A percentile compares a stretch with the other conserved stretches of the same genome.
These are phyloP conservation scores for Drosophila varians DNA, from an alignment of 1,140 invertebrate species.

Conservation along the genomic window DNA sequence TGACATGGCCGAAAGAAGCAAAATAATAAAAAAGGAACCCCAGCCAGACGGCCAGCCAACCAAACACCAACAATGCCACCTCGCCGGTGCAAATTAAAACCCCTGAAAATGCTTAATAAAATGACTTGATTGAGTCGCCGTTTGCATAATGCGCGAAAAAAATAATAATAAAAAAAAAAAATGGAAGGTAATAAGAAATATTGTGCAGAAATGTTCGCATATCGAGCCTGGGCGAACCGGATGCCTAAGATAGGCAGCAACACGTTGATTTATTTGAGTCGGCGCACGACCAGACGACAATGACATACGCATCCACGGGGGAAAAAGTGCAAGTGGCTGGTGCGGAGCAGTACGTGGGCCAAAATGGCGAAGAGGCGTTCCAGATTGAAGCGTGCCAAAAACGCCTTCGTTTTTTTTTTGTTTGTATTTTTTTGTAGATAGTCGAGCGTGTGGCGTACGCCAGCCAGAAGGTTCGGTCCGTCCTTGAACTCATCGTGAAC, in stretches of 20 bases:
- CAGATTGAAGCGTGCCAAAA: conserved; percentile 58
- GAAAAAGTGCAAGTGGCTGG: conserved; percentile 69
- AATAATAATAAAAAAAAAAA: conserved; percentile 12
- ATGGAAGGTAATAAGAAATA: conserved; percentile 29
- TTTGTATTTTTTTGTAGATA: neutral
- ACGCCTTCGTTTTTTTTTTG: conserved; percentile 18
- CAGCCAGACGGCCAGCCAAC: conserved; percentile 16
- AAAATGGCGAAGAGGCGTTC: conserved; percentile 61
- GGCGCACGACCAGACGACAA: conserved; percentile 70
- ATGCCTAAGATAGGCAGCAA: conserved; percentile 63
- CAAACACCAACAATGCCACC: conserved; percentile 21
- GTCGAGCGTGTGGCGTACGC: conserved; percentile 39
- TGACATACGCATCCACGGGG: conserved; percentile 54
- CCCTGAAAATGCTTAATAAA: conserved; percentile 69
- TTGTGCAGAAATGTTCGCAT: conserved; percentile 27
- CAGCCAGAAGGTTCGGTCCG: conserved; percentile 47
- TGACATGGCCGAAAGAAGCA: conserved; percentile 47
- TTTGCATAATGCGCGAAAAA: conserved; percentile 51
- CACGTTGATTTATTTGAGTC: conserved; percentile 73
- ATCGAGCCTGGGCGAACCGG: conserved; percentile 68
- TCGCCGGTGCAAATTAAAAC: conserved; percentile 52
- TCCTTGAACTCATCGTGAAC: conserved; percentile 62
- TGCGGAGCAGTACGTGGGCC: conserved; percentile 48
- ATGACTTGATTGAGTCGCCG: conserved; percentile 74
- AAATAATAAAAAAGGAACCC: conserved; percentile 19